Conservation (phyloP, 2,113 vertebrate species). For the Miniopterus natalensis region DNA sequence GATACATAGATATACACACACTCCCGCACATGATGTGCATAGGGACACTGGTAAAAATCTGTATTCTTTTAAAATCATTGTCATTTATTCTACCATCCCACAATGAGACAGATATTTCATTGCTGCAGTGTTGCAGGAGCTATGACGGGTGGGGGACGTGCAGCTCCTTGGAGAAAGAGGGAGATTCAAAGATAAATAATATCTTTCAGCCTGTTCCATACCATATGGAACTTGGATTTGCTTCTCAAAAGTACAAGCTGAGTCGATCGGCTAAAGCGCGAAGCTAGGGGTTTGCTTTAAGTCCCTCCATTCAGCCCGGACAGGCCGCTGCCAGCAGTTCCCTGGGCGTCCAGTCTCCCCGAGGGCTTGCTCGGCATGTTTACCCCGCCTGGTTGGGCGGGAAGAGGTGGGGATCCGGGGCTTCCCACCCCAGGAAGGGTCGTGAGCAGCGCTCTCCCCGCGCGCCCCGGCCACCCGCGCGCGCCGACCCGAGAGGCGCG, state of each 20-base stretch:
- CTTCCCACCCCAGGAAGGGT: background rate
- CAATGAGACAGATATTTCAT: background rate
- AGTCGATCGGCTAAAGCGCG: background rate
- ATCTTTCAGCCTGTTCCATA: background rate
- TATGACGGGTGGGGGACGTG: background rate
- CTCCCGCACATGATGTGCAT: background rate
- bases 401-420: accelerated
- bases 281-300: background rate
- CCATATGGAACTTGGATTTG: background rate
- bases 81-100: background rate
- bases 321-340: background rate
- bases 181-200: background rate
- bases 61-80: background rate
- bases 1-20: background rate
- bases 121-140: background rate
- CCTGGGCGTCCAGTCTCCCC: background rate
- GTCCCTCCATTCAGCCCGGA: background rate
- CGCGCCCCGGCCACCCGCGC: accelerated
- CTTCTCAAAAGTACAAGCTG: constrained; percentile 6
- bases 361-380: background rate
- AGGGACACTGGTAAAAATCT: background rate
- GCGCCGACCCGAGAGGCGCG: accelerated
- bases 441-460: background rate
- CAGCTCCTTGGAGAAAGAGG: background rate
- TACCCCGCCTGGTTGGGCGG: background rate